phyloP scores from a whole-genome alignment of 1,140 invertebrate genomes.

The Charaxes varanes region DNA sequence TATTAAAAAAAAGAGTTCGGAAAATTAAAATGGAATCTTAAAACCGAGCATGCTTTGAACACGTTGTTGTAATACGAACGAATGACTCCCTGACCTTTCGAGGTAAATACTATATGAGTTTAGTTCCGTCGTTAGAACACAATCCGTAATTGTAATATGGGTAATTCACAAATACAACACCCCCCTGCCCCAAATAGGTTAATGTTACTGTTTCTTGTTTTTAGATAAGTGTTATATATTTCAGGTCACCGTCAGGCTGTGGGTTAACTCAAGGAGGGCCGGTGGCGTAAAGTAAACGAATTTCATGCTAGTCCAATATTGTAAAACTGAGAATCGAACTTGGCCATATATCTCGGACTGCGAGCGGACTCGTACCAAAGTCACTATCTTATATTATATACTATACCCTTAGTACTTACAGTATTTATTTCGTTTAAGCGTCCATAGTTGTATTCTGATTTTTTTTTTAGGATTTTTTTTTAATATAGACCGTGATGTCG shows the following conservation, averaged over 20 bases:
- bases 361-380: conserved; percentile 56
- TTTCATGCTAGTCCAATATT: conserved; percentile 68
- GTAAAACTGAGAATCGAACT: conserved; percentile 58
- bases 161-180: too few relatives aligned
- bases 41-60: too few relatives aligned
- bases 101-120: too few relatives aligned
- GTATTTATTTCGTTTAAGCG: conserved; percentile 70
- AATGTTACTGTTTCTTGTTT: too few relatives aligned
- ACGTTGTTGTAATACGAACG: too few relatives aligned
- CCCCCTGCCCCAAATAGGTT: too few relatives aligned
- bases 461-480: conserved; percentile 34
- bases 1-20: too few relatives aligned
- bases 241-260: conserved; percentile 3
- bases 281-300: conserved; percentile 46
- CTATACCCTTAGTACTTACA: conserved; percentile 65
- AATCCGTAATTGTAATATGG: too few relatives aligned
- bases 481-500: conserved; percentile 26
- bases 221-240: too few relatives aligned
- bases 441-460: conserved; percentile 30
- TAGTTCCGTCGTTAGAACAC: too few relatives aligned
- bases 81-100: too few relatives aligned
- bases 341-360: conserved; percentile 52
- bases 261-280: conserved; percentile 12
- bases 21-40: too few relatives aligned
- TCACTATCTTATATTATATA: conserved; percentile 36